phyloP scores from a whole-genome alignment of 2,797 vertebrate genomes.

The Spheniscus humboldti region DNA sequence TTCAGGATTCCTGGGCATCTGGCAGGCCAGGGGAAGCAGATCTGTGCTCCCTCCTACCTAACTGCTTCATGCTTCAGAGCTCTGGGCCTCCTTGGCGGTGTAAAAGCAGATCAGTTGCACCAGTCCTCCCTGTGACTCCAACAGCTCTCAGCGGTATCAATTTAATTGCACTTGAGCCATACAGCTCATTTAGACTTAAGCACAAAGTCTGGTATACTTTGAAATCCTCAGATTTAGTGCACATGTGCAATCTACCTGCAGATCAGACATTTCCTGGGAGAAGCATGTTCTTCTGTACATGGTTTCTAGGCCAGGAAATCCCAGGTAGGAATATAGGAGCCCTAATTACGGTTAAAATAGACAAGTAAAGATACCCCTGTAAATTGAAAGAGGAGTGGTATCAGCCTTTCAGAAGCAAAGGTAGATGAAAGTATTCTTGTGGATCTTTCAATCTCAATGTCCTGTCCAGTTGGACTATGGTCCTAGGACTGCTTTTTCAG shows the following conservation, averaged over 20 bases:
- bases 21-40: not conserved
- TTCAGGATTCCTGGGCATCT: not conserved
- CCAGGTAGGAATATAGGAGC: not conserved
- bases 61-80: not conserved
- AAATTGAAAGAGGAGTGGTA: not conserved
- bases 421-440: not conserved
- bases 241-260: not conserved
- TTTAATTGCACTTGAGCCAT: not conserved
- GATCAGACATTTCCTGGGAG: not conserved
- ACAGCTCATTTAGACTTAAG: not conserved
- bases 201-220: not conserved
- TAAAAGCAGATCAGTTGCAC: not conserved
- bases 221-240: not conserved
- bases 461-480: not conserved
- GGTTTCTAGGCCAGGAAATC: not conserved
- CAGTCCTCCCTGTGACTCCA: not conserved
- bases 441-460: not conserved
- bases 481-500: not conserved
- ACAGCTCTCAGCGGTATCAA: rapidly evolving
- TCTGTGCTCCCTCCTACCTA: not conserved
- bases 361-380: not conserved
- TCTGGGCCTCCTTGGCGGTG: not conserved
- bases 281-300: not conserved
- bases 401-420: not conserved
- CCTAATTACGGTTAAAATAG: not conserved